These are phyloP conservation scores for Anoura caudifer DNA, from an alignment of 2,113 vertebrate genomes.

Conservation along the genomic window DNA sequence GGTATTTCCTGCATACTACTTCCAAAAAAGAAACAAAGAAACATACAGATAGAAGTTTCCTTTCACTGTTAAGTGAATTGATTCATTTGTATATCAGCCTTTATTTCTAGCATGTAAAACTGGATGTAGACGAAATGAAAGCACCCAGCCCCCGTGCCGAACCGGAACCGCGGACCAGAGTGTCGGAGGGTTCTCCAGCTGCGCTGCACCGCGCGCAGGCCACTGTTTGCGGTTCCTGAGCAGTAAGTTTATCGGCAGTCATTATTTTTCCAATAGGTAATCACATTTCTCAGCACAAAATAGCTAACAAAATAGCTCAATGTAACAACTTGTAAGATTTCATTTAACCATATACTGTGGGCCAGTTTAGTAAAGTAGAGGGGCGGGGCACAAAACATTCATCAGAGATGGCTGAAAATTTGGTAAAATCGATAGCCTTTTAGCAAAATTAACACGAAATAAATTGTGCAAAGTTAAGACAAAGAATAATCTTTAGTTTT, in stretches of 20 bases:
- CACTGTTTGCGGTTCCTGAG: background rate
- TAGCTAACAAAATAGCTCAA: background rate
- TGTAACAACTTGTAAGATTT: background rate
- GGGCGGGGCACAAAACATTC: rapidly evolving
- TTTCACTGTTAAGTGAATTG: background rate
- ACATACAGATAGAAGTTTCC: background rate
- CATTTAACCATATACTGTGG: background rate
- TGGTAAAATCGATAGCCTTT: background rate
- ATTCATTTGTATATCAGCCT: background rate
- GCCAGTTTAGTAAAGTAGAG: background rate
- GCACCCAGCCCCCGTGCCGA: background rate
- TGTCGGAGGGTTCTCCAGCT: rapidly evolving
- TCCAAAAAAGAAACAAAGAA: background rate
- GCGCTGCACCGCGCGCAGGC: rapidly evolving
- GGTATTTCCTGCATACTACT: slow-evolving; percentile 17
- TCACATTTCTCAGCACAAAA: background rate
- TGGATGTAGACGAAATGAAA: background rate
- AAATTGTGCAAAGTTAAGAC: background rate
- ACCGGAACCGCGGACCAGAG: background rate
- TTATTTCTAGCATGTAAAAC: background rate
- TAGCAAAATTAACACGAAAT: background rate
- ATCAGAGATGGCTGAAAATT: background rate
- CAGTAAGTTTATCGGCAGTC: background rate
- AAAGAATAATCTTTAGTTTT: background rate
- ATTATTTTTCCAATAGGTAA: background rate